Base-by-base conservation (phyloP, 2,113 vertebrate genomes). In the Anoplopoma fimbria region DNA sequence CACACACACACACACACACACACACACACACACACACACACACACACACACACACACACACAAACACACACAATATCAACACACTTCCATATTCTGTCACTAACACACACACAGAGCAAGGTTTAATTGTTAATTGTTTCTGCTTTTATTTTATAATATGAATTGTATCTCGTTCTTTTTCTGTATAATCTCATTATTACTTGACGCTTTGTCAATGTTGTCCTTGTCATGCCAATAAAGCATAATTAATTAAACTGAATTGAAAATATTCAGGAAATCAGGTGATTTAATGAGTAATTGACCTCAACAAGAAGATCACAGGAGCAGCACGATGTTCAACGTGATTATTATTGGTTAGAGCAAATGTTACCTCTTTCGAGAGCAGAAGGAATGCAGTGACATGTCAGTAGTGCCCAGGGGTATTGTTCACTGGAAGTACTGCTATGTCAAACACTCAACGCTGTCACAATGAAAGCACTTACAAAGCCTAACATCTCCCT, bases 391-490 rank as follows among this genome's bases (percentile, higher is more conserved):
- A 82, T 73, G 80, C 70, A 80, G 80, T 84, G 91, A 92, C 85
- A 69, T 86, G 88, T 82, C 89, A 91, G 90, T 77, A 90, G 88
- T 90, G 63, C 87, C 63, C 67, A 1, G 72, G 82, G 85, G 86
- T 85, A 94, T 93, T 93, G 86, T 95, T 85, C 86, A 62, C 69
- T 47, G 60, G 74, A 75, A 91, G 85, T 83, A 42, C 77, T 21
- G 75, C 86, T 89, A 82, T 93, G 94, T 94, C 93, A 94, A 88
- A 89, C 91, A 92, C 88, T 93, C 60, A 82, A 86, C 88, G 75
- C 91, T 91, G 90, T 92, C 91, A 93, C 93, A 93, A 93, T 92
- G 93, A 93, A 92, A 92, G 91, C 89, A 91, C 86, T 95, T 91
- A 94, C 94, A 94, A 94, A 93, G 92, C 88, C 89, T 74, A 88